Conservation (phyloP, 2,797 vertebrate species). For the Semotilus atromaculatus region DNA sequence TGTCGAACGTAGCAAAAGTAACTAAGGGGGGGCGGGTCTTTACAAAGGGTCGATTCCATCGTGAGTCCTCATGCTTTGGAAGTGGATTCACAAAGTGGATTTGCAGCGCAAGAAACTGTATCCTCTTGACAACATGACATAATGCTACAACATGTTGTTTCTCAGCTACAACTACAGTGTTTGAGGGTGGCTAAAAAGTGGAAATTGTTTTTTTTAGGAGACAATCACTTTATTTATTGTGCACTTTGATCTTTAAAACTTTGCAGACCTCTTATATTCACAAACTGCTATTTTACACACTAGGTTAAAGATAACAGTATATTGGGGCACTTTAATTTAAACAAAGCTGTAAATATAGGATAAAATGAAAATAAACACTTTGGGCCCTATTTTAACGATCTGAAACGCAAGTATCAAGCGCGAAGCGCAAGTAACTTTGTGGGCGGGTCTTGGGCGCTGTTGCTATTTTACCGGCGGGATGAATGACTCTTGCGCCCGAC, state of each 20-base stretch:
- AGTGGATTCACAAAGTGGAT: not conserved
- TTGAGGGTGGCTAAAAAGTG: not conserved
- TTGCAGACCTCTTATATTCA: not conserved
- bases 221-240: not conserved
- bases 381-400: too few species aligned
- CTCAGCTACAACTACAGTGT: not conserved
- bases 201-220: too few species aligned
- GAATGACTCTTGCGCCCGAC: too few species aligned
- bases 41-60: not conserved
- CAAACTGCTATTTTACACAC: not conserved
- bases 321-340: not conserved
- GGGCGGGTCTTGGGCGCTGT: too few species aligned
- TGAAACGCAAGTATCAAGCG: too few species aligned
- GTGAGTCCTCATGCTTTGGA: not conserved
- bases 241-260: not conserved
- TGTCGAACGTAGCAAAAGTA: too few species aligned
- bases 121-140: not conserved
- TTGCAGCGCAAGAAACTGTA: not conserved
- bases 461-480: too few species aligned
- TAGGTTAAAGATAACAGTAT: not conserved
- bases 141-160: not conserved
- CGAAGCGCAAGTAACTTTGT: too few species aligned
- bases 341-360: not conserved
- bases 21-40: too few species aligned
- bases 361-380: not conserved